Conservation (phyloP, 2,113 vertebrate species). For the Hippoglossus stenolepis region DNA sequence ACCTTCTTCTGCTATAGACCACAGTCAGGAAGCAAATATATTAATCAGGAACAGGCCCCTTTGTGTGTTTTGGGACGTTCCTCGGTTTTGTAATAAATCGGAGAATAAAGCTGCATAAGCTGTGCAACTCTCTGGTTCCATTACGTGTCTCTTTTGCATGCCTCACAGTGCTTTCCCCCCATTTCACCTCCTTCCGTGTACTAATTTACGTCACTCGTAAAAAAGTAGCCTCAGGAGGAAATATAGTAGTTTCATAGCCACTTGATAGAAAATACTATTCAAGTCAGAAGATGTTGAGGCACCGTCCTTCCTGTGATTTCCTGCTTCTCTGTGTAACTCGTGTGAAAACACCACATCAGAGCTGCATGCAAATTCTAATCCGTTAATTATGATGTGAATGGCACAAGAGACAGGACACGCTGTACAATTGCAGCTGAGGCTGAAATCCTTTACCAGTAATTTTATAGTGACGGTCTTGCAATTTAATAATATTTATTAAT, state of each 20-base stretch:
- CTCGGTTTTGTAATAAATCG: neutral
- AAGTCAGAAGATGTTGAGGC: constrained; percentile 36
- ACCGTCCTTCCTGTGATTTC: constrained; percentile 30
- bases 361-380: constrained; percentile 27
- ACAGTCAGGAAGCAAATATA: constrained; percentile 2
- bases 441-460: constrained; percentile 5
- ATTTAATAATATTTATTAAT: neutral
- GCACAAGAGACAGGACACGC: neutral
- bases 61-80: neutral
- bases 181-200: neutral
- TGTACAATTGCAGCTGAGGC: neutral
- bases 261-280: constrained; percentile 35
- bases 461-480: neutral
- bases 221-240: constrained; percentile 27
- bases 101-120: neutral
- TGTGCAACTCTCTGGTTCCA: neutral
- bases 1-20: constrained; percentile 25
- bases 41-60: constrained; percentile 10
- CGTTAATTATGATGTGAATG: constrained; percentile 43
- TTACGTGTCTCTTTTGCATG: neutral
- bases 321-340: constrained; percentile 22
- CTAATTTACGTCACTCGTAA: constrained; percentile 6
- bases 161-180: neutral
- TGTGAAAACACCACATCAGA: constrained; percentile 39
- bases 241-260: constrained; percentile 40